Base-by-base conservation (phyloP, 1,140 invertebrate genomes). In the Bicyclus anynana region DNA sequence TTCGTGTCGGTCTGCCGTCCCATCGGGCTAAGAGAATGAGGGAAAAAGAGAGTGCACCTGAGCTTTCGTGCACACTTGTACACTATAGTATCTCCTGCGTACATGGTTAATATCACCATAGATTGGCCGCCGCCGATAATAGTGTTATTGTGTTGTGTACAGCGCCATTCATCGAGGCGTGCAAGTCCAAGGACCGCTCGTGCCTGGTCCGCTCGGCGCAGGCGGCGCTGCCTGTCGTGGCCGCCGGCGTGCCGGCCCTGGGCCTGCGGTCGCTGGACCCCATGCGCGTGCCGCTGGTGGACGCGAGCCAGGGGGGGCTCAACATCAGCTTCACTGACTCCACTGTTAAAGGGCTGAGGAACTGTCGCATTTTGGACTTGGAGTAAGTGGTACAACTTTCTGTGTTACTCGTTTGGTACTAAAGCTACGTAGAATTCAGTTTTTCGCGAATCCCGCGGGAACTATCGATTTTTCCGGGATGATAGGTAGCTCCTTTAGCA, bases 321-420 rank as follows among this genome's bases (percentile, higher is more conserved):
- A 35, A 64, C 0, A 67, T 88, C 63, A 62, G 77, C 48, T 84
- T 88, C 53, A 77, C 40, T 7, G 77, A 88, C 37, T 80, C 74
- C 0, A 47, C 58, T 0, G 69, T 89, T 5, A 80, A 65, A 20
- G 84, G 83, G 0, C 49, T 84, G 21, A 66, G 66, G 56, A 72
- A 75, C 21, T 82, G 77, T 23, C 51, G 59, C 0, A 71, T 89
- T 50, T 17, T 74, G 20, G 58, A 57, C 46, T 38, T 86, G 10
- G 73, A 56, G 86, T 89, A 44, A 72, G 78, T 78, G 4, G 13
- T 37, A 1, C 4, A n/a, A 0, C 10, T 37, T 37, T 37, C n/a
- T 26, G 7, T 26, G n/a, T n/a, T n/a, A n/a, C n/a, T n/a, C n/a
- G n/a, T n/a, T n/a, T n/a, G n/a, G n/a, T n/a, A n/a, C n/a, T n/a